Conservation (phyloP, 2,113 vertebrate genomes). For the Strix uralensis region DNA sequence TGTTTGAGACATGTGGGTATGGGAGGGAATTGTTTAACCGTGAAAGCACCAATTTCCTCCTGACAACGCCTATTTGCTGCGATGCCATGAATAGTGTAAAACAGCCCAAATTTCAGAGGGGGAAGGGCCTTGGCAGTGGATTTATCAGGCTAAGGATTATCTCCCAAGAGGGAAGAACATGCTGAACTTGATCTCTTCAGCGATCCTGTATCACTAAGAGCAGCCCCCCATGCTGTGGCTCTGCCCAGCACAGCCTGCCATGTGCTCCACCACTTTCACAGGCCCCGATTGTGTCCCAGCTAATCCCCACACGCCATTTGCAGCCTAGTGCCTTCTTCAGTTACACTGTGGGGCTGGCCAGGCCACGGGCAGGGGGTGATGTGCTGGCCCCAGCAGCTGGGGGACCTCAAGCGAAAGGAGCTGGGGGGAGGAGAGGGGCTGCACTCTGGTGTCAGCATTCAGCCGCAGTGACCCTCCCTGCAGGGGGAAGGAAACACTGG, state of each 20-base stretch:
- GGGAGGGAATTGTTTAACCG: neutral
- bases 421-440: neutral
- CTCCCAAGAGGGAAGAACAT: neutral
- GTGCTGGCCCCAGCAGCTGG: neutral
- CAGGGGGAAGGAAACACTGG: accelerated
- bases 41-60: neutral
- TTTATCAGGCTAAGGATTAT: neutral
- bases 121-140: neutral
- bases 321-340: conserved; percentile 1
- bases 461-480: accelerated
- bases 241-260: neutral
- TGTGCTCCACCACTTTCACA: neutral
- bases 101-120: neutral
- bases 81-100: neutral
- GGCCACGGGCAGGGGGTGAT: neutral
- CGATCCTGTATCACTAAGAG: accelerated
- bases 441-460: neutral
- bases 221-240: neutral
- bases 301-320: neutral
- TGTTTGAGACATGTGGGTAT: neutral
- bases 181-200: neutral
- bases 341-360: neutral
- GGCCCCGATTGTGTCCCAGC: neutral
- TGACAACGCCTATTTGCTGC: neutral
- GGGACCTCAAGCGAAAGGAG: neutral